Conservation (phyloP, 2,797 vertebrate species). For the Arctocebus calabarensis region DNA sequence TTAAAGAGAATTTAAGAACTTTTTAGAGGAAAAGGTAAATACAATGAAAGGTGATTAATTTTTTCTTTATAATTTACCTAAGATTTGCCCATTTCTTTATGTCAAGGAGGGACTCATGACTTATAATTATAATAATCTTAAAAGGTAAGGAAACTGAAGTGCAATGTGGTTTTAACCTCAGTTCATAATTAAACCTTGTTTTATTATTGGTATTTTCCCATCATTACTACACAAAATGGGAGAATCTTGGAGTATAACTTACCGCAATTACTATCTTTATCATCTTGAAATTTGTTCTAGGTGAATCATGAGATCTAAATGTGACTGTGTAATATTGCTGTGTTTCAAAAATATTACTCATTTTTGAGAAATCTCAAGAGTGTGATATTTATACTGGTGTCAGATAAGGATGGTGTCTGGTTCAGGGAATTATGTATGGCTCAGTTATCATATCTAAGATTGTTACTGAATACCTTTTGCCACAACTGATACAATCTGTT, state of each 20-base stretch:
- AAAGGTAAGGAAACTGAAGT: neutral
- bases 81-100: slow-evolving; percentile 5
- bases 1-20: neutral
- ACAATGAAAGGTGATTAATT: neutral
- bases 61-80: neutral
- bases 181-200: neutral
- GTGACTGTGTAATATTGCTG: neutral
- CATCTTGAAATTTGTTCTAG: neutral
- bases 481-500: neutral
- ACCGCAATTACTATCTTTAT: neutral
- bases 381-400: neutral
- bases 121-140: neutral
- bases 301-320: neutral
- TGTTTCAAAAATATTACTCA: neutral
- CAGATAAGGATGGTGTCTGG: neutral
- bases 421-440: neutral
- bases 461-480: neutral
- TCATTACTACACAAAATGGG: neutral
- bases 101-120: neutral
- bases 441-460: neutral
- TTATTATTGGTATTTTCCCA: neutral
- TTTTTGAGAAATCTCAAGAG: neutral
- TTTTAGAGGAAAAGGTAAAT: neutral
- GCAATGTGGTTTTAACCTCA: neutral
- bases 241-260: neutral